Evolutionary conservation across 1,140 invertebrate genomes (phyloP), one percentile per base, ranked within the genome.

Genomic region (Fragariocoptes setiger): DNA sequence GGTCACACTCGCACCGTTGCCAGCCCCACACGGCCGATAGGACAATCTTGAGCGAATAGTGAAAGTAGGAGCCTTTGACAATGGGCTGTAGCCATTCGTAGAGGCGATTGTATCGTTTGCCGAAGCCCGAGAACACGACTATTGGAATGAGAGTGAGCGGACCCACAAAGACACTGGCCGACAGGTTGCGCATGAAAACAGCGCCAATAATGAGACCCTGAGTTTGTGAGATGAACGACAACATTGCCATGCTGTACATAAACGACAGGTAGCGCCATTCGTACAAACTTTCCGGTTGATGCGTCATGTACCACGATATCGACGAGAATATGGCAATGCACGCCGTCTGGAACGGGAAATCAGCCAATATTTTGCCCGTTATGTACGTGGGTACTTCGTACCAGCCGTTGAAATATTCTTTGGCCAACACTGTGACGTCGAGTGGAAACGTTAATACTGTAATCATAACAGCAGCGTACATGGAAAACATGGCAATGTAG

Each of bases 251-350:
- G n/a, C 25, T 31, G 25, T 31, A 31, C 8, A n/a, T n/a, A n/a
- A 8, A 31, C 8, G n/a, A 8, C 25, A 31, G 8, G 25, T 8
- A 31, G 25, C 25, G 25, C 25, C 25, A 31, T 8, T 31, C n/a
- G 25, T 37, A 31, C 16, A 35, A 15, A 36, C 71, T 65, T 52
- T 74, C 67, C 13, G 85, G 83, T 56, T 94, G 86, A 3, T 72
- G 72, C 31, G 83, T 86, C 68, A 92, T 74, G 60, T 80, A 86
- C 60, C 92, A 94, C 1, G 88, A 77, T 45, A 90, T 79, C 46
- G 76, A 67, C 21, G 80, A 72, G 54, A 88, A 90, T 17, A 82
- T 69, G 45, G 77, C 67, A 15, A 82, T 82, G 56, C 82, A 79
- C 18, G 80, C 58, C 45, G 82, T 69, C 67, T 88, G 82, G 61